Evolutionary conservation across 35 echinoderm and acorn worm species (phyloP).

Genomic region (Hemicentrotus pulcherrimus): DNA sequence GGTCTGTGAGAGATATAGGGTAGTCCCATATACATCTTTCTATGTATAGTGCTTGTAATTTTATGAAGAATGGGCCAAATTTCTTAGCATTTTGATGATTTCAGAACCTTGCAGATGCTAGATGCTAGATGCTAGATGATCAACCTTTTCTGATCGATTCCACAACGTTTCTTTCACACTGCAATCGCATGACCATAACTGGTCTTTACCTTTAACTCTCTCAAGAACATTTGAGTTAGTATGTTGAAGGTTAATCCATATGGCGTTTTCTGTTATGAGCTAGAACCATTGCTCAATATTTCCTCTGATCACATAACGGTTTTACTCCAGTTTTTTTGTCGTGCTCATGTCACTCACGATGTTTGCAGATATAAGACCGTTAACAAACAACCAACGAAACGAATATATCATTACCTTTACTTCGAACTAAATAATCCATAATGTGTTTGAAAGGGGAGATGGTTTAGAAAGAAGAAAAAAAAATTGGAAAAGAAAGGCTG

Average conservation of each 20-base stretch:
- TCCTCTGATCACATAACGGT: background rate
- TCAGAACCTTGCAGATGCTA: too few species aligned
- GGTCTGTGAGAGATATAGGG: too few species aligned
- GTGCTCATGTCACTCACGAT: background rate
- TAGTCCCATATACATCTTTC: too few species aligned
- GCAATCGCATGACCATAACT: too few species aligned
- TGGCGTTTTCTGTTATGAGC: background rate
- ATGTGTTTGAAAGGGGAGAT: conserved; percentile 1
- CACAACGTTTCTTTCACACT: too few species aligned
- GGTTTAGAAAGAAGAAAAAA: background rate
- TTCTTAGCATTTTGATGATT: too few species aligned
- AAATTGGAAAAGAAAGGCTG: background rate
- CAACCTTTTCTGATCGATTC: too few species aligned
- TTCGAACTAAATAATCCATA: background rate
- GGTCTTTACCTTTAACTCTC: too few species aligned
- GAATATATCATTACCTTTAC: background rate
- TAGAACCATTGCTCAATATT: background rate
- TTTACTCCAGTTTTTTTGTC: background rate
- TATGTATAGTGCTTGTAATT: too few species aligned
- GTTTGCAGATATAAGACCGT: background rate
- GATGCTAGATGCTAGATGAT: too few species aligned
- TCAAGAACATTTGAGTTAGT: background rate
- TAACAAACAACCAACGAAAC: background rate
- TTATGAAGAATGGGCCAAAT: too few species aligned
- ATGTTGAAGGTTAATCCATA: background rate